These are phyloP conservation scores for Kryphioiulus occultus DNA, from an alignment of 2,888 invertebrate species.

Conservation along the genomic window DNA sequence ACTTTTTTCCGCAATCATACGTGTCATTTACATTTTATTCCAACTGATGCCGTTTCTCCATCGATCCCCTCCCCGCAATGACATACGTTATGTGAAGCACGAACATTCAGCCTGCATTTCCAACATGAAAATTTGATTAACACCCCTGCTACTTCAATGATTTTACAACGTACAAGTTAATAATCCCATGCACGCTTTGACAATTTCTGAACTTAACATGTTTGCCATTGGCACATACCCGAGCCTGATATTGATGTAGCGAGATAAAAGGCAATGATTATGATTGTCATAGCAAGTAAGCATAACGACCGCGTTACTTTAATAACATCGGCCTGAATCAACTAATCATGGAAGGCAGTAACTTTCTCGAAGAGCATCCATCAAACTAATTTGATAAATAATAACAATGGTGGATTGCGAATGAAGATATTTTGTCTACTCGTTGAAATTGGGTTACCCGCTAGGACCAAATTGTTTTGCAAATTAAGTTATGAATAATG, in stretches of 20 bases:
- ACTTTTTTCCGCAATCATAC: not conserved
- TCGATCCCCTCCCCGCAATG: not conserved
- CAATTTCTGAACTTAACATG: conserved; percentile 32
- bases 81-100: not conserved
- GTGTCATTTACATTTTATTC: conserved; percentile 32
- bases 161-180: conserved; percentile 26
- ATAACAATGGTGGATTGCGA: not conserved
- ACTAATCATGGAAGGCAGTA: conserved; percentile 28
- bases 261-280: conserved; percentile 31
- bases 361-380: conserved; percentile 33
- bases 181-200: conserved; percentile 21
- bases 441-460: not conserved
- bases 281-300: conserved; percentile 32
- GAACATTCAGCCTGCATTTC: not conserved
- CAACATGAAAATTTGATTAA: conserved; percentile 28
- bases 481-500: not conserved
- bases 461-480: not conserved
- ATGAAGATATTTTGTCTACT: not conserved
- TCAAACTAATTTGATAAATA: conserved; percentile 28
- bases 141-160: not conserved
- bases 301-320: conserved; percentile 27
- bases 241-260: not conserved
- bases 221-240: not conserved
- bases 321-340: conserved; percentile 22
- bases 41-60: not conserved